Percentiles rank a stretch among this genome's conserved stretches.
phyloP scores from a whole-genome alignment of 2,797 vertebrate genomes.

The Neopelma chrysocephalum region DNA sequence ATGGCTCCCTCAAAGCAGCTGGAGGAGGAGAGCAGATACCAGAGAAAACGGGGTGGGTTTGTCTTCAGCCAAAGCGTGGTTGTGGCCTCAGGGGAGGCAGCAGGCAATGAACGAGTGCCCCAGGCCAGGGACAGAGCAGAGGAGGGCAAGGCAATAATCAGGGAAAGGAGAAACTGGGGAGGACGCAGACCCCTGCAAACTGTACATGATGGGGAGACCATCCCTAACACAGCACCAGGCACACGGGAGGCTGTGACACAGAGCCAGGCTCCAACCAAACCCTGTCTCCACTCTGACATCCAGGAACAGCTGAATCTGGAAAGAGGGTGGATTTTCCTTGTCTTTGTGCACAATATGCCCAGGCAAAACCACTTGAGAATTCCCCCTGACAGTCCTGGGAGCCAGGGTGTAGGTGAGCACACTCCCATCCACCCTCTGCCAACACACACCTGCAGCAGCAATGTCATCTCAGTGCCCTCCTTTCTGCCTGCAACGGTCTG shows the following conservation, averaged over 20 bases:
- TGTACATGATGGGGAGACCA: fast-evolving
- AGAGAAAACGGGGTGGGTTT: fast-evolving
- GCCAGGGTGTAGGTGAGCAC: background rate
- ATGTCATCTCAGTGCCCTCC: background rate
- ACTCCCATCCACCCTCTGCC: background rate
- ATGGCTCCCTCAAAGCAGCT: fast-evolving
- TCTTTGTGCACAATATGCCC: background rate
- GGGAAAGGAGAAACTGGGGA: background rate
- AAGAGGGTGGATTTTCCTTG: background rate
- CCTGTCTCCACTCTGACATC: background rate
- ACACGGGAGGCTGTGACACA: background rate
- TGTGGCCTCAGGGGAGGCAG: background rate
- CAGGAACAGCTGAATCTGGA: background rate
- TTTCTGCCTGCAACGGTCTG: fast-evolving
- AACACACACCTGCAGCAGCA: background rate
- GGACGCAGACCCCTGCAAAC: background rate
- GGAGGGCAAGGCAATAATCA: background rate
- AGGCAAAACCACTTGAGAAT: background rate
- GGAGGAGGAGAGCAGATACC: background rate
- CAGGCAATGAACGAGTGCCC: background rate
- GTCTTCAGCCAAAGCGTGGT: fast-evolving
- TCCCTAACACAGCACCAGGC: fast-evolving
- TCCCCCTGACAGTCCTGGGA: background rate
- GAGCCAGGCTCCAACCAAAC: background rate
- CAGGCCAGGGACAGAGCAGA: background rate